Evolutionary conservation across 2,113 vertebrate species (phyloP).

Genomic region (Tragelaphus imberbis): DNA sequence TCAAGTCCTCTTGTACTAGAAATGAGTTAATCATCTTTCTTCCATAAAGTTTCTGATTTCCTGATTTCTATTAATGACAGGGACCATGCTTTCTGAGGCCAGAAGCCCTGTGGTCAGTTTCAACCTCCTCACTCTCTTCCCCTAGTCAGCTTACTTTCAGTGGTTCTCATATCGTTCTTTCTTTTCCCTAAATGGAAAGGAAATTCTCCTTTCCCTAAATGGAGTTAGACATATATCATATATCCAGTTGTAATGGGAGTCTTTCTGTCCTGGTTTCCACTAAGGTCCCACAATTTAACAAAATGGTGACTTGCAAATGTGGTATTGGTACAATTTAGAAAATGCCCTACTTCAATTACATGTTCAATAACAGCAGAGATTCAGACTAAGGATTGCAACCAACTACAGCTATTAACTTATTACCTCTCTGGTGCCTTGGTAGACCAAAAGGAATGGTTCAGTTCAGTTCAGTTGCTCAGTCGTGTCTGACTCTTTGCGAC

Average conservation of each 20-base stretch:
- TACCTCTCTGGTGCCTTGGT: not conserved
- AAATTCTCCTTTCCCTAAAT: not conserved
- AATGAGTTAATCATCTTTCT: not conserved
- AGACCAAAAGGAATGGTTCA: not conserved
- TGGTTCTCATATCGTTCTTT: not conserved
- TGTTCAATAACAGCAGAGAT: not conserved
- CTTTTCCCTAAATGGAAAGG: not conserved
- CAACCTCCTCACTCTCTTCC: not conserved
- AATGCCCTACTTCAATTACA: not conserved
- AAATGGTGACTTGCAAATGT: not conserved
- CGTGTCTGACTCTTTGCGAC: too few relatives aligned
- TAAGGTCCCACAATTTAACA: not conserved
- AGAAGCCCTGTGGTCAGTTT: not conserved
- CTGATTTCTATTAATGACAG: not conserved
- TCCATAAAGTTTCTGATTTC: not conserved
- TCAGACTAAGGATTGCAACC: not conserved
- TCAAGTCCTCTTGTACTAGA: not conserved
- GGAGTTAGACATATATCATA: not conserved
- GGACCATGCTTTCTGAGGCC: not conserved
- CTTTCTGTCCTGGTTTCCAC: not conserved
- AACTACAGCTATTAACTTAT: not conserved
- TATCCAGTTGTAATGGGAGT: not conserved
- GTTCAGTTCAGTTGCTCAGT: too few relatives aligned
- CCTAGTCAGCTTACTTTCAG: not conserved
- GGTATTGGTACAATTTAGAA: not conserved